Percentiles rank a stretch among this genome's conserved stretches.
phyloP scores from a whole-genome alignment of 2,113 vertebrate genomes.

The Castor canadensis region DNA sequence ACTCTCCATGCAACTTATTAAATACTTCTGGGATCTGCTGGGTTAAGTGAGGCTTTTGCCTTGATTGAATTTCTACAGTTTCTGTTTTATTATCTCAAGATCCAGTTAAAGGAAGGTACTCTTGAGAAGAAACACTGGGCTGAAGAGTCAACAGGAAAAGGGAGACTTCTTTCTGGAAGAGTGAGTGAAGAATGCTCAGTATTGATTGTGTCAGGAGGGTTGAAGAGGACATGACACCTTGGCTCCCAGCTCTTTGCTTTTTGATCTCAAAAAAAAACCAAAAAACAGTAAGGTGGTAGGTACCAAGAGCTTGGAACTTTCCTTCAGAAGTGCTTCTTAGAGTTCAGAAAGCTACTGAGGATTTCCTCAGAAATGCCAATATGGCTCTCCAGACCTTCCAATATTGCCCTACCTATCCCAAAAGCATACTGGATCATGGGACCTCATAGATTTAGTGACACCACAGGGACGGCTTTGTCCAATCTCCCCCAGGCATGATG shows the following conservation, averaged over 20 bases:
- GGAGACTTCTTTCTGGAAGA: background rate
- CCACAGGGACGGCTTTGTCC: background rate
- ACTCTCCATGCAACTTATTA: constrained; percentile 17
- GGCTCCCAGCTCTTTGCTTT: background rate
- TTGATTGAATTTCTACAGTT: constrained; percentile 36
- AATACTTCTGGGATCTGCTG: background rate
- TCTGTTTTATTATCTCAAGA: constrained; percentile 7
- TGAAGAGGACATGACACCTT: accelerated
- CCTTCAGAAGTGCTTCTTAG: background rate
- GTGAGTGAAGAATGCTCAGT: background rate
- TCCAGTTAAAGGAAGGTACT: background rate
- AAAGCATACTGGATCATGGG: background rate
- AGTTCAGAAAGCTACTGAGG: background rate
- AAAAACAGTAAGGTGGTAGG: background rate
- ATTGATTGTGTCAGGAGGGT: accelerated
- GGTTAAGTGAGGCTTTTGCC: background rate
- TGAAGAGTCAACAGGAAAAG: background rate
- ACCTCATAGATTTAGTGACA: too few relatives aligned
- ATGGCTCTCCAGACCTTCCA: background rate
- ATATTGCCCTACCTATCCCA: background rate
- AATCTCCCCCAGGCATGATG: background rate
- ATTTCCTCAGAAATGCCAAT: background rate
- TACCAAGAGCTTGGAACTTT: background rate
- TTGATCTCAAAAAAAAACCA: background rate
- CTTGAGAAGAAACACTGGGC: background rate